Evolutionary conservation across 2,797 vertebrate species (phyloP).

Genomic region (Sardinella longiceps): DNA sequence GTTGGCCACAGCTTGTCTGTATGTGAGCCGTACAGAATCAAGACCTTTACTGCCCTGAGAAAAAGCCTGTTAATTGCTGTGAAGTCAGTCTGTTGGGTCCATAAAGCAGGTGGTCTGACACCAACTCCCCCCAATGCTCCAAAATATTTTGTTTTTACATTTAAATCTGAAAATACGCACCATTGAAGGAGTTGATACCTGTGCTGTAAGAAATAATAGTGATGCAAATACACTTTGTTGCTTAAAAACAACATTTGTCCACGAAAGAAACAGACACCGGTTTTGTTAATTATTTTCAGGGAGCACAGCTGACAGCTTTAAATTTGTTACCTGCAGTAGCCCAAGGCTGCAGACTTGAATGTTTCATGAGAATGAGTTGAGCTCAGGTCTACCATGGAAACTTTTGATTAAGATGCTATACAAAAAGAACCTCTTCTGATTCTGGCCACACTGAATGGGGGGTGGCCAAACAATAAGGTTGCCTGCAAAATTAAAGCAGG

Average conservation of each 20-base stretch:
- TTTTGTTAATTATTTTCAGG: background rate
- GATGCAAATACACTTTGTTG: background rate
- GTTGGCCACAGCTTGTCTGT: background rate
- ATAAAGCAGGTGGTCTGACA: background rate
- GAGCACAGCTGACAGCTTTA: background rate
- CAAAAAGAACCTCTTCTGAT: background rate
- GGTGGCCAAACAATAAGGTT: constrained; percentile 44
- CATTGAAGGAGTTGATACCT: background rate
- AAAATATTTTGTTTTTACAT: background rate
- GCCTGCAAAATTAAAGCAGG: constrained; percentile 59
- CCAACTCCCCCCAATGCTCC: background rate
- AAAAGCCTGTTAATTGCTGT: background rate
- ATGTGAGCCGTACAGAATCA: background rate
- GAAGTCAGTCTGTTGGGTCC: background rate
- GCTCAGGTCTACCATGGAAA: background rate
- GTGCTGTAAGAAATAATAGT: background rate
- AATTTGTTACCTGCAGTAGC: background rate
- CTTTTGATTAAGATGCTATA: background rate
- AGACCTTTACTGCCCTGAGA: background rate
- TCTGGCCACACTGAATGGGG: constrained; percentile 28
- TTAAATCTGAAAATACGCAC: background rate
- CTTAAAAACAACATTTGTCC: constrained; percentile 5
- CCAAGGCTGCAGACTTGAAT: background rate
- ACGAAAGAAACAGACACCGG: background rate
- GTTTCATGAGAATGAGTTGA: background rate